Percentiles rank a stretch among this genome's conserved stretches.
These are phyloP conservation scores for Acromyrmex echinatior DNA, from an alignment of 1,140 invertebrate species.

Conservation along the genomic window DNA sequence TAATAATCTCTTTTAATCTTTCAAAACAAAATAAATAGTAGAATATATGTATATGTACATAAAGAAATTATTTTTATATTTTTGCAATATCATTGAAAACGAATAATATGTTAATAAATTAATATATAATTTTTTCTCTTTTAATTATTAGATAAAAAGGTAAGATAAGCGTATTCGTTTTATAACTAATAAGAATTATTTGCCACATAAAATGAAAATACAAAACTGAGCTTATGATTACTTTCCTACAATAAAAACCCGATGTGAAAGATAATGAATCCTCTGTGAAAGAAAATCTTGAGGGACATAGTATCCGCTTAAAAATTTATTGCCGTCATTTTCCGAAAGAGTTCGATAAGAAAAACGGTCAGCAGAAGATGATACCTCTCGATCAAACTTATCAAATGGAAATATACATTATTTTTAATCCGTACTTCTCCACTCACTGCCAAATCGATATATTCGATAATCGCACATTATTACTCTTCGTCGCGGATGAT, in stretches of 20 bases:
- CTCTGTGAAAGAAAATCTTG: neutral
- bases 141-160: neutral
- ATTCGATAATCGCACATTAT: neutral
- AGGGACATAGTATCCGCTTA: neutral
- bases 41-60: neutral
- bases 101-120: neutral
- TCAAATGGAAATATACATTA: neutral
- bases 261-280: constrained; percentile 1
- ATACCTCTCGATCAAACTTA: neutral
- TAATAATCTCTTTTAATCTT: neutral
- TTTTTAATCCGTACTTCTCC: neutral
- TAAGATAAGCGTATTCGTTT: neutral
- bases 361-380: constrained; percentile 7
- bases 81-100: neutral
- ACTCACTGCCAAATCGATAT: neutral
- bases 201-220: neutral
- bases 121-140: neutral
- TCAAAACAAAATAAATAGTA: neutral
- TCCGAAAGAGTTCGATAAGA: constrained; percentile 1
- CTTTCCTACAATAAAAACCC: neutral
- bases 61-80: neutral
- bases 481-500: neutral
- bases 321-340: constrained; percentile 36
- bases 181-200: neutral
- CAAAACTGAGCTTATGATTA: neutral